Conservation (phyloP, 2,113 vertebrate species). For the Jacana jacana region DNA sequence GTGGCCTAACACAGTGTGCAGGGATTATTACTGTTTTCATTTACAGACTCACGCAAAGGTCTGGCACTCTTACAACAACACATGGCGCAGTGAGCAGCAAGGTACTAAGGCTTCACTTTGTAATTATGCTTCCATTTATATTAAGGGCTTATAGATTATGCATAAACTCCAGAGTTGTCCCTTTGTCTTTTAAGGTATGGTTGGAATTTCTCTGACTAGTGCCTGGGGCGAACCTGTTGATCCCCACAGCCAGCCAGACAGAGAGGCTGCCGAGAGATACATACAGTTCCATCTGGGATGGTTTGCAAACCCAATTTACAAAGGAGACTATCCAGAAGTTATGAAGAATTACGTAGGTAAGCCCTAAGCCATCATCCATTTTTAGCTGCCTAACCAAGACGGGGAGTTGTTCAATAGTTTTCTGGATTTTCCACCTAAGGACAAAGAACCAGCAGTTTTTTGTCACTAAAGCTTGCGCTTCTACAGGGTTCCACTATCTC, state of each 20-base stretch:
- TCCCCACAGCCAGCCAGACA: conserved; percentile 81
- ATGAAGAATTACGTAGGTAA: conserved; percentile 93
- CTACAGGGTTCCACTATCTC: neutral
- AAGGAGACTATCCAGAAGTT: conserved; percentile 93
- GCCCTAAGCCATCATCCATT: neutral
- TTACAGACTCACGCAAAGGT: conserved; percentile 86
- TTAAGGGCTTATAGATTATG: neutral
- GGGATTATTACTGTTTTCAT: neutral
- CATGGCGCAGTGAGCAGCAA: conserved; percentile 85
- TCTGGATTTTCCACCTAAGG: neutral
- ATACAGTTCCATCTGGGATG: conserved; percentile 93
- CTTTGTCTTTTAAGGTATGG: conserved; percentile 75
- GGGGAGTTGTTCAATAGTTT: neutral
- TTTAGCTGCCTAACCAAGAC: neutral
- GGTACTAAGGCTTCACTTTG: conserved; percentile 69
- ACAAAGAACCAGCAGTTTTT: neutral
- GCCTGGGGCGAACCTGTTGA: conserved; percentile 92
- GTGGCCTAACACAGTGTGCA: fast-evolving
- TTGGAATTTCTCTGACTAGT: conserved; percentile 89
- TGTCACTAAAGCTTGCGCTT: neutral
- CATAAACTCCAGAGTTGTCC: neutral
- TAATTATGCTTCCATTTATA: neutral
- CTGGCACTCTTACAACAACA: conserved; percentile 89
- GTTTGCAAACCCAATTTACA: conserved; percentile 92
- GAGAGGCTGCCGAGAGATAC: conserved; percentile 90